Evolutionary conservation across 2,113 vertebrate species (phyloP).

Genomic region (Eolophus roseicapilla): DNA sequence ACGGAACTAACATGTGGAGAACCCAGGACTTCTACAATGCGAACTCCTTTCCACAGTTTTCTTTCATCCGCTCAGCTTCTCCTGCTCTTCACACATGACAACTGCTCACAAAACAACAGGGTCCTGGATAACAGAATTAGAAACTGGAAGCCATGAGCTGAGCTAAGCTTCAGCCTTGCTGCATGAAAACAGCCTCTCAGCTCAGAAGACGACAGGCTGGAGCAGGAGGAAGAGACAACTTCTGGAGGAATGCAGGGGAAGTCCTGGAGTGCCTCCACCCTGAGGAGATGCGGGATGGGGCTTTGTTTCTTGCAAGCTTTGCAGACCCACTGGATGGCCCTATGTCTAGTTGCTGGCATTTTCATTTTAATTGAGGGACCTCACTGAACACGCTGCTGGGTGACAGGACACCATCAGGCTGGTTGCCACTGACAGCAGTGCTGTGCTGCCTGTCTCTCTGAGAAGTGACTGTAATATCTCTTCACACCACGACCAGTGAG

Average conservation of each 20-base stretch:
- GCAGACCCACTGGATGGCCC: not conserved
- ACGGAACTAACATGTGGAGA: not conserved
- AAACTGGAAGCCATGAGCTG: not conserved
- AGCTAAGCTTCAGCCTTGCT: not conserved
- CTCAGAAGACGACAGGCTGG: not conserved
- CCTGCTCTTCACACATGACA: not conserved
- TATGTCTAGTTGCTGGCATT: not conserved
- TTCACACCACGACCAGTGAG: not conserved
- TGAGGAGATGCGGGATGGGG: not conserved
- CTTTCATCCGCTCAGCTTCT: not conserved
- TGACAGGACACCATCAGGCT: not conserved
- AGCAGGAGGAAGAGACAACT: not conserved
- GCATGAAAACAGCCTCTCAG: not conserved
- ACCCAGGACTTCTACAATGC: not conserved
- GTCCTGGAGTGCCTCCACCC: not conserved
- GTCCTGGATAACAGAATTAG: not conserved
- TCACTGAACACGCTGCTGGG: not conserved
- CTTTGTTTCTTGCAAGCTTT: not conserved
- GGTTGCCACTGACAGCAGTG: not conserved
- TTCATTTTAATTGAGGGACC: not conserved
- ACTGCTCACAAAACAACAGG: not conserved
- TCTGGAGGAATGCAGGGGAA: not conserved
- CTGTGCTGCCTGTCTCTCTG: not conserved
- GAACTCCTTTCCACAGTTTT: not conserved
- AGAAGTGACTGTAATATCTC: not conserved